Percentiles rank a stretch among this genome's conserved stretches.
phyloP scores from a whole-genome alignment of 2,797 vertebrate species.

The Florisuga fusca region DNA sequence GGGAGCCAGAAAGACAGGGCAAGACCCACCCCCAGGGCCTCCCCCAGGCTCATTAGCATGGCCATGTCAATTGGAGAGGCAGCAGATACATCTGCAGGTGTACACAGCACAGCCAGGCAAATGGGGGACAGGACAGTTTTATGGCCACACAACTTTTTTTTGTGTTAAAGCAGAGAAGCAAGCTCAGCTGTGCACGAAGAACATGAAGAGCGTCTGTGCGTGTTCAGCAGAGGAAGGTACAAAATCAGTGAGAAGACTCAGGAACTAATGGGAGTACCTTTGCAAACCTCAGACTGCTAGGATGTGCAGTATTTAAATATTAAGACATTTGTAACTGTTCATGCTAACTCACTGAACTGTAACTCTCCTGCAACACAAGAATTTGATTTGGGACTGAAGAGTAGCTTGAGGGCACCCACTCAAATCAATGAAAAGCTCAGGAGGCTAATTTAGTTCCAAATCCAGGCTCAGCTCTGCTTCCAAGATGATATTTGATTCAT shows the following conservation, averaged over 20 bases:
- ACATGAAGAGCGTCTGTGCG: not conserved
- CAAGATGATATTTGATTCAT: not conserved
- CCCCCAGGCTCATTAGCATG: not conserved
- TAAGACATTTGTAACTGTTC: not conserved
- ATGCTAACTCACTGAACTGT: not conserved
- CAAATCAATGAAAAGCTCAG: not conserved
- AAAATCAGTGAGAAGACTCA: not conserved
- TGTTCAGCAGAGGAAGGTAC: not conserved
- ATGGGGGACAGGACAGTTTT: fast-evolving
- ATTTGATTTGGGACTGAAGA: not conserved
- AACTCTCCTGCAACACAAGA: not conserved
- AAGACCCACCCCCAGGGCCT: not conserved
- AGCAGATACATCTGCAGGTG: not conserved
- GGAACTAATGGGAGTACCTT: not conserved
- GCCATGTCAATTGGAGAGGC: not conserved
- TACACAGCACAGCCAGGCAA: not conserved
- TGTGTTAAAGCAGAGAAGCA: not conserved
- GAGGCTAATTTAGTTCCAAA: not conserved
- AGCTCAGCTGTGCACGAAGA: not conserved
- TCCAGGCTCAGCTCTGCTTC: not conserved
- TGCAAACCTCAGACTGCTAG: not conserved
- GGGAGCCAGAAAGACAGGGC: fast-evolving
- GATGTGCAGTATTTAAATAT: not conserved
- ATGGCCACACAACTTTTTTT: fast-evolving
- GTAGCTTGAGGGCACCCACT: not conserved